phyloP scores from a whole-genome alignment of 2,888 invertebrate genomes.

The Himalopsyche japonica region DNA sequence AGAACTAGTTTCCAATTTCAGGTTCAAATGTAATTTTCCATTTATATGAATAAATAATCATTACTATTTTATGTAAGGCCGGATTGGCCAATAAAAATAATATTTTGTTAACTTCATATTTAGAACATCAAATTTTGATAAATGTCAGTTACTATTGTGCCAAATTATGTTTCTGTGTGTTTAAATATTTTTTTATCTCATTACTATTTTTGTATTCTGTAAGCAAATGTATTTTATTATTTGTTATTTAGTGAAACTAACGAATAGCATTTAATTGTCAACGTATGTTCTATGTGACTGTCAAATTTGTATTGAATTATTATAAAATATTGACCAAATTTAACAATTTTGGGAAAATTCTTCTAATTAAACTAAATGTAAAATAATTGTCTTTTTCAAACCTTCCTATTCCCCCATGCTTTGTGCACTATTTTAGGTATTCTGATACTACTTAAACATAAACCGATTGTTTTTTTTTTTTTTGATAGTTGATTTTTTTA shows the following conservation, averaged over 20 bases:
- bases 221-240: not conserved
- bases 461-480: no score
- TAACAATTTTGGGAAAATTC: not conserved
- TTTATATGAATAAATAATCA: no score
- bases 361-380: not conserved
- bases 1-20: not conserved
- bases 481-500: no score
- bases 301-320: not conserved
- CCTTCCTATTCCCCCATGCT: no score
- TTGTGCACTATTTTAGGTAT: no score
- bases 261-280: not conserved
- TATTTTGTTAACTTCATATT: no score
- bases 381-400: not conserved
- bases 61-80: no score
- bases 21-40: no score
- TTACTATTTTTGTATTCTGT: not conserved
- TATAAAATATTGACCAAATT: not conserved
- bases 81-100: no score
- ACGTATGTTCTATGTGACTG: not conserved
- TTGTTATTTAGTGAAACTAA: not conserved
- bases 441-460: no score
- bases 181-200: not conserved
- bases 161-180: not conserved
- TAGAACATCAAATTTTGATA: no score
- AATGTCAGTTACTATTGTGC: not conserved